Percentiles rank a stretch among this genome's conserved stretches.
Evolutionary conservation across 1,140 invertebrate genomes (phyloP).

Genomic region (Adelges cooleyi): DNA sequence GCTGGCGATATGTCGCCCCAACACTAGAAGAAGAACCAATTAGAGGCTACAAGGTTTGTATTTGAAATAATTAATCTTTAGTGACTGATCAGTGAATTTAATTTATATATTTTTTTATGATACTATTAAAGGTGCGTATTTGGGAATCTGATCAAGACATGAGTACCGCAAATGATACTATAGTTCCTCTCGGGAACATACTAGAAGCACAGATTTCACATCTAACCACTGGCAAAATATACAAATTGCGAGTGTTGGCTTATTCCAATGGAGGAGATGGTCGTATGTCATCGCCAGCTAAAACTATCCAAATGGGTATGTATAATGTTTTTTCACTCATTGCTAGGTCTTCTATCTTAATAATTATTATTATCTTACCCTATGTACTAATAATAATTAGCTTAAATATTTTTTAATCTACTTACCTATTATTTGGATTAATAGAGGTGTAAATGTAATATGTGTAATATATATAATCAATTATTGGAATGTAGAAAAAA

Average conservation of each 20-base stretch:
- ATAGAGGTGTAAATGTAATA: too few species aligned
- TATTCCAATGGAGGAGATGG: slow-evolving; percentile 91
- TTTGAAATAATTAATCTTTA: background rate
- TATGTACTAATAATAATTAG: too few species aligned
- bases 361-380: too few species aligned
- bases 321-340: too few species aligned
- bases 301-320: slow-evolving; percentile 72
- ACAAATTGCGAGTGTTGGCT: slow-evolving; percentile 78
- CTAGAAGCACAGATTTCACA: slow-evolving; percentile 64
- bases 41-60: slow-evolving; percentile 73
- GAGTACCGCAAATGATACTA: slow-evolving; percentile 77
- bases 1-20: slow-evolving; percentile 86
- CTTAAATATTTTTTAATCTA: too few species aligned
- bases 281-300: slow-evolving; percentile 83
- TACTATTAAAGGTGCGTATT: slow-evolving; percentile 50
- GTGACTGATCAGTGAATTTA: too few species aligned
- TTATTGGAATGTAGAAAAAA: too few species aligned
- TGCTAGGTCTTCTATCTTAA: too few species aligned
- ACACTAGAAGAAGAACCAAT: slow-evolving; percentile 84
- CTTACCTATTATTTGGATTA: too few species aligned
- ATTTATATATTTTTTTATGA: too few species aligned
- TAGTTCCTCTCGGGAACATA: slow-evolving; percentile 59
- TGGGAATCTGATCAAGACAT: slow-evolving; percentile 90
- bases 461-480: too few species aligned
- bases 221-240: slow-evolving; percentile 72